phyloP scores from a whole-genome alignment of 1,140 invertebrate genomes.

The Drepana arcuata region DNA sequence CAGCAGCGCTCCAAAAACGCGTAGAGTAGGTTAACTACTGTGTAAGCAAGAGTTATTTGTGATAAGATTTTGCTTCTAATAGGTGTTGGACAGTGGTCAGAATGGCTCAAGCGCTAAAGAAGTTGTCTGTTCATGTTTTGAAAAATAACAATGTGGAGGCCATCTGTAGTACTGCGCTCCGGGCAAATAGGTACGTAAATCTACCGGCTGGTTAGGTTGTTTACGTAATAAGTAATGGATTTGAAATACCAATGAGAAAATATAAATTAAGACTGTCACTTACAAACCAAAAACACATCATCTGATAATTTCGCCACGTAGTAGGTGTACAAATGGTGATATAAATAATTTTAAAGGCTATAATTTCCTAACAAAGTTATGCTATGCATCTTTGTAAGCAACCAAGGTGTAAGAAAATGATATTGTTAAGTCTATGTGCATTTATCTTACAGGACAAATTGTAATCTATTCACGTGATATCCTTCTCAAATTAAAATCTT shows the following conservation, averaged over 20 bases:
- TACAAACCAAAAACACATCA: background rate
- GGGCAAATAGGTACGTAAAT: slow-evolving; percentile 49
- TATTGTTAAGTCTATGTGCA: no score
- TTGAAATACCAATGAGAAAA: background rate
- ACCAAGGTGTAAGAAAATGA: no score
- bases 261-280: background rate
- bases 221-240: slow-evolving; percentile 37
- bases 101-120: slow-evolving; percentile 49
- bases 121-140: slow-evolving; percentile 44
- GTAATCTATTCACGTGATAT: no score
- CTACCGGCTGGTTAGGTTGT: slow-evolving; percentile 28
- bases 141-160: slow-evolving; percentile 48
- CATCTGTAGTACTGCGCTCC: slow-evolving; percentile 21
- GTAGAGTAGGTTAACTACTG: no score
- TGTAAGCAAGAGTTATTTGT: no score
- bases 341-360: background rate
- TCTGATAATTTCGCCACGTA: background rate
- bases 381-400: no score
- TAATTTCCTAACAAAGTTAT: background rate
- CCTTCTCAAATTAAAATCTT: no score
- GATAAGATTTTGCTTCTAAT: no score
- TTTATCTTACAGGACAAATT: no score
- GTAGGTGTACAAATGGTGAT: background rate
- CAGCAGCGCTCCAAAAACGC: no score
- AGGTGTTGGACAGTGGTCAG: slow-evolving; percentile 22